Evolutionary conservation across 2,797 vertebrate genomes (phyloP), one percentile per base, ranked within the genome.

Genomic region (Macropodus opercularis): DNA sequence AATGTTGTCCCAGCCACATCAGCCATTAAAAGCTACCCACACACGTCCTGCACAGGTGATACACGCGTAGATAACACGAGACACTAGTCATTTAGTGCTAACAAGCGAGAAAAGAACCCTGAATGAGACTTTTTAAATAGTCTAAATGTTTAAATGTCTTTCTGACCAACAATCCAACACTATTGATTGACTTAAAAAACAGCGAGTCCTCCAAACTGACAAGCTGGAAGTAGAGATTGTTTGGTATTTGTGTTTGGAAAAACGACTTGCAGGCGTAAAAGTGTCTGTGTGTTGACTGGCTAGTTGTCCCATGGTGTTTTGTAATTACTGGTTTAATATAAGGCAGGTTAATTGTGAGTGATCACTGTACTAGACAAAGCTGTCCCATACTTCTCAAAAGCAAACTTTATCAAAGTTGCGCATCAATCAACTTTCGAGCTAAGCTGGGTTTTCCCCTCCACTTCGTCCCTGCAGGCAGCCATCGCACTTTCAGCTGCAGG

Each of bases 401-500:
- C n/a, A n/a, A n/a, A n/a, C n/a, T n/a, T n/a, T 22, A 31, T 39
- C 18, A 36, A 17, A 49, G 36, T 7, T 51, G 48, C 44, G 39
- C 19, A 42, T 63, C 9, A n/a, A 15, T 46, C 21, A 40, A 49
- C 15, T 21, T 3, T 26, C n/a, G 9, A 40, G 15, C 44, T 39
- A 1, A 17, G 50, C 19, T 23, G 27, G 15, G 11, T 50, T 59
- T 27, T 47, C 35, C 38, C 47, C 60, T 40, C 55, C 21, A 18
- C 38, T 11, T 39, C 32, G 32, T 3, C 10, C 14, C 63, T 38
- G 62, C 58, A 49, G 55, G n/a, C n/a, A 23, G 46, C 49, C 27
- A 13, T 22, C 31, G 22, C 54, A 36, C 35, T 47, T 12, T 51
- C 44, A 53, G 43, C 59, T 47, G 47, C 49, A 54, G 62, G 5